A percentile compares a stretch with the other conserved stretches of the same genome.
Conservation (phyloP, 2,888 invertebrate species). For the Antheraea assamensis region DNA sequence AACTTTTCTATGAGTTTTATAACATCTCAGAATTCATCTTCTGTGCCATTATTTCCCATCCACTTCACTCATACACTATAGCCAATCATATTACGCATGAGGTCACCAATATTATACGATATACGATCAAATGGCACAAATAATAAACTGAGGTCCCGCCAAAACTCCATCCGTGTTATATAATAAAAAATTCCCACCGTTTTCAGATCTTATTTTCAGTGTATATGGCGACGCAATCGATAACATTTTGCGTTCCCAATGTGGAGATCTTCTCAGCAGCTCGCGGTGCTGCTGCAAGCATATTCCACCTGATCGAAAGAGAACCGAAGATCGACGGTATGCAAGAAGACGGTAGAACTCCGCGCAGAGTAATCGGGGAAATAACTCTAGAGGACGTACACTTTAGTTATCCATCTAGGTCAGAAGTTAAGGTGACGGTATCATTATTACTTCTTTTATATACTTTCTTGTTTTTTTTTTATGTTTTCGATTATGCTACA, state of each 20-base stretch:
- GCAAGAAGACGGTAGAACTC: constrained; percentile 82
- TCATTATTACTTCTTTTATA: background rate
- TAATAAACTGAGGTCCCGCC: no score
- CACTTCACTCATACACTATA: no score
- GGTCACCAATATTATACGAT: no score
- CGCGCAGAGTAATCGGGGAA: constrained; percentile 83
- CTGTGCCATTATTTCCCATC: no score
- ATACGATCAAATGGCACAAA: no score
- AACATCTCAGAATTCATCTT: no score
- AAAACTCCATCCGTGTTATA: no score
- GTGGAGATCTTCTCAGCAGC: constrained; percentile 88
- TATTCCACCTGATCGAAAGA: constrained; percentile 88
- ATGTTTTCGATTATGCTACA: no score
- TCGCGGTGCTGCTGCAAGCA: constrained; percentile 86
- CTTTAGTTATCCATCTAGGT: constrained; percentile 90
- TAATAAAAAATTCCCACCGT: background rate
- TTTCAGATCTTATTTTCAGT: constrained; percentile 87
- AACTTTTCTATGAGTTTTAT: no score
- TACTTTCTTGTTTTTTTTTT: no score
- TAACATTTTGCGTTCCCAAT: constrained; percentile 89
- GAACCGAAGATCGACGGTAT: constrained; percentile 87
- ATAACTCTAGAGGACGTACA: constrained; percentile 86
- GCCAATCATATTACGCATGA: no score
- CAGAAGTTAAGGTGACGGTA: constrained; percentile 84
- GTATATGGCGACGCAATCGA: constrained; percentile 89